A percentile compares a stretch with the other conserved stretches of the same genome.
These are phyloP conservation scores for Chroicocephalus ridibundus DNA, from an alignment of 2,113 vertebrate genomes.

Conservation along the genomic window DNA sequence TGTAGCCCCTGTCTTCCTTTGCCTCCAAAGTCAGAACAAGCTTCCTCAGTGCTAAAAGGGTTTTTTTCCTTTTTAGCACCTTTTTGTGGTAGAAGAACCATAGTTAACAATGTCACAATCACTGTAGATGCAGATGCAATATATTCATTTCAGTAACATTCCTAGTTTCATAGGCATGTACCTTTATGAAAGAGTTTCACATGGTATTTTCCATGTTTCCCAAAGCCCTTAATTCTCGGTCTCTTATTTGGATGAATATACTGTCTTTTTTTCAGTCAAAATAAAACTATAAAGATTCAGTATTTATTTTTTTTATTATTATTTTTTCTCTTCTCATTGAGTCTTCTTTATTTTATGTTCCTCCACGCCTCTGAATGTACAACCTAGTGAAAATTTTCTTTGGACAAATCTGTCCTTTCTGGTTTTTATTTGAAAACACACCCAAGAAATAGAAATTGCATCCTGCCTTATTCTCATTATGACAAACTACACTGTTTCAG, in stretches of 20 bases:
- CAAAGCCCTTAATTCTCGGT: background rate
- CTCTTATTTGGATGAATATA: background rate
- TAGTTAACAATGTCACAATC: background rate
- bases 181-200: background rate
- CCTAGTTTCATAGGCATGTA: background rate
- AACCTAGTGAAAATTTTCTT: background rate
- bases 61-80: background rate
- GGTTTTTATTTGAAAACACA: background rate
- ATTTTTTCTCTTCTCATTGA: background rate
- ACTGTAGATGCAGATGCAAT: background rate
- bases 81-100: background rate
- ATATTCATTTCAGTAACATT: background rate
- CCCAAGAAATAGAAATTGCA: background rate
- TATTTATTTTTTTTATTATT: background rate
- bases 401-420: background rate
- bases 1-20: background rate
- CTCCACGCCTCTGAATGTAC: background rate
- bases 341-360: background rate
- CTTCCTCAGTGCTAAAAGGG: background rate
- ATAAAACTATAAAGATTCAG: background rate
- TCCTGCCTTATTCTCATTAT: background rate
- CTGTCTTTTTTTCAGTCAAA: background rate
- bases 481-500: background rate
- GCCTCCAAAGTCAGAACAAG: background rate
- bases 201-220: background rate